Conservation (phyloP, 2,888 invertebrate genomes). For the Clunio marinus region DNA sequence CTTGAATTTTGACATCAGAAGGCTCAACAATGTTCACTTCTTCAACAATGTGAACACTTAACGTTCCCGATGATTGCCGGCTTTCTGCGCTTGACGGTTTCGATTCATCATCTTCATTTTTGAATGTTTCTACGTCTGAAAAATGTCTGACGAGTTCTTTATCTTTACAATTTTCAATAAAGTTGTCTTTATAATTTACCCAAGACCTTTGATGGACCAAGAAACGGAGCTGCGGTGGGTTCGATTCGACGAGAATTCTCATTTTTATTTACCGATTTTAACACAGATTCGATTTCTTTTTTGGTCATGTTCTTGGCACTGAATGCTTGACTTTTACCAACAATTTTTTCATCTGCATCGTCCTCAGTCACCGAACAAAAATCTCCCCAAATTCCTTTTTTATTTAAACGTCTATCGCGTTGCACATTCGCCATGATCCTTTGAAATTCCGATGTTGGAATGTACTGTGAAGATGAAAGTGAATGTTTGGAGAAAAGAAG, state of each 20-base stretch:
- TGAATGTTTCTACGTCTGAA: not conserved
- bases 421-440: conserved; percentile 11
- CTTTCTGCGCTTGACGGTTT: not conserved
- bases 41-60: conserved; percentile 18
- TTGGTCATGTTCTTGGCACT: not conserved
- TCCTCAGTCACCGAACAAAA: conserved; percentile 15
- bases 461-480: conserved; percentile 3
- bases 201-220: conserved; percentile 11
- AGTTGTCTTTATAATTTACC: not conserved
- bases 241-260: not conserved
- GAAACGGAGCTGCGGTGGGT: not conserved
- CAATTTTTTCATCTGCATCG: not conserved
- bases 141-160: not conserved
- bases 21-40: conserved; percentile 4
- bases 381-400: not conserved
- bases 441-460: conserved; percentile 13
- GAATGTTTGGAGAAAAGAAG: not conserved
- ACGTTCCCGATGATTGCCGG: not conserved
- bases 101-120: not conserved
- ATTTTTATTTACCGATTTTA: not conserved
- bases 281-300: not conserved
- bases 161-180: not conserved
- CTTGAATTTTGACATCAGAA: conserved; percentile 21
- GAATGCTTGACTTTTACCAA: not conserved
- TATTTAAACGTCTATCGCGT: not conserved